These are phyloP conservation scores for Phalacrocorax aristotelis DNA, from an alignment of 2,113 vertebrate genomes.

Conservation along the genomic window DNA sequence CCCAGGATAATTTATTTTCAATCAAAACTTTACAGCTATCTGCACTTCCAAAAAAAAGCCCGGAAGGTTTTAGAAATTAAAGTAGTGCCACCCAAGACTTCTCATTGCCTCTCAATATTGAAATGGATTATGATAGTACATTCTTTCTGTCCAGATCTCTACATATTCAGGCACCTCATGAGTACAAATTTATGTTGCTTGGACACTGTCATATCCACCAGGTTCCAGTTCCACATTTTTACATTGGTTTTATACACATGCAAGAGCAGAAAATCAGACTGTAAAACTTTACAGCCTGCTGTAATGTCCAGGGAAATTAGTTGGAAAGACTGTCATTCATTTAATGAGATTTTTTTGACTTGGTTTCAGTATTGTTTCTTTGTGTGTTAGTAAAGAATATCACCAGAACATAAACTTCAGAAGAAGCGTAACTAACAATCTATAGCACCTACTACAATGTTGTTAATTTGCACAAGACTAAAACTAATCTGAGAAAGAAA, in stretches of 20 bases:
- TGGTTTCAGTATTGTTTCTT: not conserved
- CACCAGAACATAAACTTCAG: not conserved
- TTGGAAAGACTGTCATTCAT: not conserved
- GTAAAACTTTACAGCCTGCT: not conserved
- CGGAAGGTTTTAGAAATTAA: not conserved
- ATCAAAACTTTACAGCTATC: not conserved
- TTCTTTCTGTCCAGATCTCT: not conserved
- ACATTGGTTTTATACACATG: fast-evolving
- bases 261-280: not conserved
- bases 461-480: not conserved
- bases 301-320: not conserved
- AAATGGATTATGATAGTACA: not conserved
- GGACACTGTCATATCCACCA: not conserved
- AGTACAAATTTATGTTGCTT: not conserved
- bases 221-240: fast-evolving
- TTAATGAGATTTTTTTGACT: not conserved
- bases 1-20: slow-evolving; percentile 63
- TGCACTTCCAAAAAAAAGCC: not conserved
- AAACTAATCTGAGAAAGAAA: not conserved
- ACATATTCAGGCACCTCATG: not conserved
- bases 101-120: not conserved
- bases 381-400: not conserved
- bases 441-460: not conserved
- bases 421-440: not conserved
- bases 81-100: not conserved